A percentile compares a stretch with the other conserved stretches of the same genome.
Evolutionary conservation across 2,797 vertebrate genomes (phyloP).

Genomic region (Galagoides demidoff): DNA sequence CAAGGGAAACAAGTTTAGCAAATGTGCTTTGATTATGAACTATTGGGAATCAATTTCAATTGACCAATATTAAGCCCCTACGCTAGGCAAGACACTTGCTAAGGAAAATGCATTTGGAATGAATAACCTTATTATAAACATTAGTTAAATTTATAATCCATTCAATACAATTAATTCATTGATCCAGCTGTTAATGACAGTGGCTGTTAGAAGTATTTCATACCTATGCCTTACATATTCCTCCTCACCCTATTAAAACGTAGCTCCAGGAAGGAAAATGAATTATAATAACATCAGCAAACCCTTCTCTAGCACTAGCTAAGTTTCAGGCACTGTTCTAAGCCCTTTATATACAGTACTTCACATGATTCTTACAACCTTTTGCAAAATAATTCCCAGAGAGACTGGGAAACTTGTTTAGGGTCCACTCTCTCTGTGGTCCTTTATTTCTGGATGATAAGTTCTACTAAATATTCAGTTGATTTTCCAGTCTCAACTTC

Average conservation of each 20-base stretch:
- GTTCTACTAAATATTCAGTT: neutral
- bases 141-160: neutral
- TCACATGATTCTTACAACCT: neutral
- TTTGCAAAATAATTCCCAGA: neutral
- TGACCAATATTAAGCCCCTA: neutral
- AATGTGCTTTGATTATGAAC: neutral
- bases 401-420: neutral
- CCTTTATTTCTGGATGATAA: neutral
- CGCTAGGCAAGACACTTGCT: neutral
- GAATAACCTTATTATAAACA: neutral
- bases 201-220: neutral
- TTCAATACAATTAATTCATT: constrained; percentile 15
- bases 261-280: neutral
- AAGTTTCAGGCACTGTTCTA: neutral
- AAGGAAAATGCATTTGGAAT: neutral
- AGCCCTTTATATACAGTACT: neutral
- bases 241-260: neutral
- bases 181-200: neutral
- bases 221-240: neutral
- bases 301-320: neutral
- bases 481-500: neutral
- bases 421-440: neutral
- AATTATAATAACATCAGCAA: neutral
- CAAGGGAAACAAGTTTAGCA: neutral
- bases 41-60: neutral